These are phyloP conservation scores for Philopotamus ludificatus DNA, from an alignment of 1,140 invertebrate genomes.

Conservation along the genomic window DNA sequence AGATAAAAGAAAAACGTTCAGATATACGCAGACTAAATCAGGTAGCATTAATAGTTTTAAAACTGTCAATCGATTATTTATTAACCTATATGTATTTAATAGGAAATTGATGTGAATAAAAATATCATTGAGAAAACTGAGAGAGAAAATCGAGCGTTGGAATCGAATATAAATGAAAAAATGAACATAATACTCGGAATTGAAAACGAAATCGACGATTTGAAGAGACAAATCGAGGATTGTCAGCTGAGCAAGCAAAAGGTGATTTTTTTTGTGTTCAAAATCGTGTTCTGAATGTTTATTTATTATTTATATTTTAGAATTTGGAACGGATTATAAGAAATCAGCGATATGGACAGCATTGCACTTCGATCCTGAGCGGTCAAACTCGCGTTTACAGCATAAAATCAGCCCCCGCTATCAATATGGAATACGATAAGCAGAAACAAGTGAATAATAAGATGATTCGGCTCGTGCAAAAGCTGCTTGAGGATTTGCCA, in stretches of 20 bases:
- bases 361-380: neutral
- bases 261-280: conserved; percentile 15
- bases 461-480: conserved; percentile 2
- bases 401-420: neutral
- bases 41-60: conserved; percentile 33
- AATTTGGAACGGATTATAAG: conserved; percentile 32
- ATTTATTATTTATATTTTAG: conserved; percentile 18
- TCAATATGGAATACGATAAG: conserved; percentile 15
- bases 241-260: conserved; percentile 25
- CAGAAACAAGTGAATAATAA: conserved; percentile 9
- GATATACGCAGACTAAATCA: conserved; percentile 50
- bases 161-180: conserved; percentile 14
- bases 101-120: conserved; percentile 37
- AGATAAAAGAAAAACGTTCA: conserved; percentile 46
- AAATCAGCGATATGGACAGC: conserved; percentile 22
- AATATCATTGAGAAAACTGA: conserved; percentile 19
- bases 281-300: neutral
- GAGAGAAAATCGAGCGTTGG: conserved; percentile 16
- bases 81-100: too few species aligned
- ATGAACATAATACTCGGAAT: neutral
- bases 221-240: conserved; percentile 17
- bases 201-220: conserved; percentile 12
- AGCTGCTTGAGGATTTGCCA: conserved; percentile 10
- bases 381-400: conserved; percentile 1
- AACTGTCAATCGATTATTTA: neutral